phyloP scores from a whole-genome alignment of 2,888 invertebrate species.

The Rhingia rostrata region DNA sequence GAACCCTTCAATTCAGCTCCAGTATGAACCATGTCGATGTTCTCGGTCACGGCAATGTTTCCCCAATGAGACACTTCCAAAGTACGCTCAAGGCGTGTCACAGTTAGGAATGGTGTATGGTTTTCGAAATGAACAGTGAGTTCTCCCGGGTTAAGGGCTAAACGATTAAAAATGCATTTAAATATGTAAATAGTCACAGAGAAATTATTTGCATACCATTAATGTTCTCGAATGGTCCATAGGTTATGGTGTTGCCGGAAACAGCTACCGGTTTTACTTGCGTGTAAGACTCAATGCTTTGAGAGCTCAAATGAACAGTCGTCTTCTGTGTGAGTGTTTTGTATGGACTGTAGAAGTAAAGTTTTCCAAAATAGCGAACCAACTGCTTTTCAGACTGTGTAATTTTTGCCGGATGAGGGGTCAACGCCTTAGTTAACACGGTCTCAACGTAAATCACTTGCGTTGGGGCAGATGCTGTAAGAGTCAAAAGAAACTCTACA shows the following conservation, averaged over 20 bases:
- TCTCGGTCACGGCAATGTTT: constrained; percentile 98
- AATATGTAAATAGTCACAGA: background rate
- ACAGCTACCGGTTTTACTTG: constrained; percentile 91
- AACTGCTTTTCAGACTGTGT: constrained; percentile 97
- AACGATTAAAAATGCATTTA: constrained; percentile 14
- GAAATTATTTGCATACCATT: constrained; percentile 81
- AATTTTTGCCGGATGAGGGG: constrained; percentile 94
- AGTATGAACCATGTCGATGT: constrained; percentile 94
- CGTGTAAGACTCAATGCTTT: constrained; percentile 91
- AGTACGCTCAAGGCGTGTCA: constrained; percentile 91
- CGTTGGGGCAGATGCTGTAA: constrained; percentile 82
- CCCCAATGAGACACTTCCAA: constrained; percentile 99
- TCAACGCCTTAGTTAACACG: constrained; percentile 89
- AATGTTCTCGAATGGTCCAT: constrained; percentile 94
- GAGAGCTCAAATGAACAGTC: constrained; percentile 89
- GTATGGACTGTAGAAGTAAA: constrained; percentile 94
- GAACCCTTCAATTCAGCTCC: constrained; percentile 97
- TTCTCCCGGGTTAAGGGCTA: constrained; percentile 85
- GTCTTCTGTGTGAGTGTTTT: constrained; percentile 91
- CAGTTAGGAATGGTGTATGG: constrained; percentile 97
- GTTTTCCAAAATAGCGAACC: constrained; percentile 92
- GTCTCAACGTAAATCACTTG: constrained; percentile 85
- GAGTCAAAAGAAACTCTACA: constrained; percentile 85
- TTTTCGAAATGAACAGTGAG: constrained; percentile 96
- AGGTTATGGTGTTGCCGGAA: constrained; percentile 91